phyloP scores from a whole-genome alignment of 2,888 invertebrate species.

The Sminthurides aquaticus region DNA sequence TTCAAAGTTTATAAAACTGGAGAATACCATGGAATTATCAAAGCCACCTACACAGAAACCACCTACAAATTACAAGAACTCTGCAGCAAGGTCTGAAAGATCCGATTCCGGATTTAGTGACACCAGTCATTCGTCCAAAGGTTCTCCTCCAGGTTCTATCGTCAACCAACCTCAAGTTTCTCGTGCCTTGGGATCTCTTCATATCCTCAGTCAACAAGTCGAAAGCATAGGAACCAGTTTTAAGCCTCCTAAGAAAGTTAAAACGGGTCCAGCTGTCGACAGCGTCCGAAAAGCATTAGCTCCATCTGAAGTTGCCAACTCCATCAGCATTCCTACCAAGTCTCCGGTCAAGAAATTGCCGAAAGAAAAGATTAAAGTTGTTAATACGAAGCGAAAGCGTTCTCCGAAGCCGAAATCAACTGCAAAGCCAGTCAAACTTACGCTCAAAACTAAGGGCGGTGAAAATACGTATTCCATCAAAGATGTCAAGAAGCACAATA shows the following conservation, averaged over 20 bases:
- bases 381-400: not conserved
- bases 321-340: not conserved
- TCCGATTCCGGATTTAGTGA: constrained; percentile 1
- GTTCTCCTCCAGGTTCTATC: constrained; percentile 3
- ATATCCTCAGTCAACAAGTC: not conserved
- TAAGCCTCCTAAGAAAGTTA: too few species aligned
- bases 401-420: not conserved
- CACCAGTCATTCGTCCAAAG: not conserved
- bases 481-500: constrained; percentile 13
- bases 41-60: not conserved
- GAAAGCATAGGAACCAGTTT: not conserved
- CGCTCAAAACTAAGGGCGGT: constrained; percentile 27
- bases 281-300: not conserved
- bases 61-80: not conserved
- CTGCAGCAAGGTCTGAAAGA: not conserved
- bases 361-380: not conserved
- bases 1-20: not conserved
- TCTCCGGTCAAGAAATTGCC: not conserved
- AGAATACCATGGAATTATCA: not conserved
- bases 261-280: too few species aligned
- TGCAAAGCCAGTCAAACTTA: constrained; percentile 29
- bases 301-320: not conserved
- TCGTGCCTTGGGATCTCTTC: not conserved
- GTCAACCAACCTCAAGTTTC: not conserved
- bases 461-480: constrained; percentile 31